Base-by-base conservation (phyloP, 2,888 invertebrate species). In the Xylophagus ater region DNA sequence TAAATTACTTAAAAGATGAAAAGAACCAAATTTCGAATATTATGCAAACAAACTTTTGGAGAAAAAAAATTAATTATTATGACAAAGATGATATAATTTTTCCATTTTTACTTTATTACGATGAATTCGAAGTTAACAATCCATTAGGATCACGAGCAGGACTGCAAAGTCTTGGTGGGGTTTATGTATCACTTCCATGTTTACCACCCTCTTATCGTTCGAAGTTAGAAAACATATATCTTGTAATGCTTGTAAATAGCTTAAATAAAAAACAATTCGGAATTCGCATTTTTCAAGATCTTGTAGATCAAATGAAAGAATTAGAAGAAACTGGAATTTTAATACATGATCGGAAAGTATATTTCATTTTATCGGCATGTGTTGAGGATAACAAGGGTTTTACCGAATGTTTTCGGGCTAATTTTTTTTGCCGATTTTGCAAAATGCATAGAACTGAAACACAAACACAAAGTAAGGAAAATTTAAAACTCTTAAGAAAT, bases 351-450 rank as follows among this genome's bases (percentile, higher is more conserved):
- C 3, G 9, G 9, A 40, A 24, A 37, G 34, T 45, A 9, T 45
- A 42, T 38, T 52, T 51, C 34, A 34, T 42, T 5, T 31, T 48
- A 23, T 40, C 45, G 2, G 29, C 29, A 21, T 44, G 50, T 33
- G 12, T 44, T 25, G 49, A 44, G 2, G 51, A 52, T 38, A 49
- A 50, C 40, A 45, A 47, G 6, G 48, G 49, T 18, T 47, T 46
- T 33, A 40, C 36, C 13, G 47, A 48, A 39, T 37, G 46, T 25
- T 52, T 48, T 25, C 37, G 38, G n/a, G 42, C 49, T 4, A 38
- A 43, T 35, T 43, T 44, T 30, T 35, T 21, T 21, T 48, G 46
- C 23, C 40, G 44, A 5, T 46, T 46, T 36, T 43, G 45, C 19
- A 43, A 24, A 12, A 24, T 43, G 33, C 15, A 40, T 33, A 43